phyloP scores from a whole-genome alignment of 2,797 vertebrate genomes.

The Acipenser oxyrinchus region DNA sequence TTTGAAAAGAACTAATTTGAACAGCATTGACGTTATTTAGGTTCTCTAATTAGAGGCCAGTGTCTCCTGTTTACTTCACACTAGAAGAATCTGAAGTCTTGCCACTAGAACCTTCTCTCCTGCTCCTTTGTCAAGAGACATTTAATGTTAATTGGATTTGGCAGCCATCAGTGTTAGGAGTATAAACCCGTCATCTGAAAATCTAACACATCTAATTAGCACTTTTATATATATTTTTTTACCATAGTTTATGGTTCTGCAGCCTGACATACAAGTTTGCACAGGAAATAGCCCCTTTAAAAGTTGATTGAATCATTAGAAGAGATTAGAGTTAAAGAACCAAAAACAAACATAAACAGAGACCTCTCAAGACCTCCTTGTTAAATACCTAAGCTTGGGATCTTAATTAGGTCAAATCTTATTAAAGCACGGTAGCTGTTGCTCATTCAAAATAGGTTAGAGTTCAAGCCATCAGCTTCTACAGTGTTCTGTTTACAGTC shows the following conservation, averaged over 20 bases:
- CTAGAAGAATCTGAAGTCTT: conserved; percentile 4
- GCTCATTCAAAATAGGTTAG: conserved; percentile 27
- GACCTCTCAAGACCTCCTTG: conserved; percentile 27
- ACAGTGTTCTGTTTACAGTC: conserved; percentile 4
- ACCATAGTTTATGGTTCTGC: conserved; percentile 13
- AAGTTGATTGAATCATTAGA: conserved; percentile 18
- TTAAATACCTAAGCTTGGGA: conserved; percentile 28
- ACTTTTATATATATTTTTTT: conserved; percentile 10
- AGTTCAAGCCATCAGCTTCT: conserved; percentile 33
- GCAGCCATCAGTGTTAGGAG: conserved; percentile 39
- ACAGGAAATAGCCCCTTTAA: conserved; percentile 25
- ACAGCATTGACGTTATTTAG: too few relatives aligned
- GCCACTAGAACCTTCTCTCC: background rate
- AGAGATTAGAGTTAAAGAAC: conserved; percentile 28
- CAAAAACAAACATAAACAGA: conserved; percentile 50
- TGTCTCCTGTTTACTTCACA: conserved; percentile 5
- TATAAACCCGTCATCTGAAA: conserved; percentile 46
- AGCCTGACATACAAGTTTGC: conserved; percentile 22
- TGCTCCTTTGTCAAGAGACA: conserved; percentile 11
- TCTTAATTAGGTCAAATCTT: conserved; percentile 55
- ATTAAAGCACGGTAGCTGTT: conserved; percentile 48
- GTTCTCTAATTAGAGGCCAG: conserved; percentile 7
- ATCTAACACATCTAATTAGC: conserved; percentile 43
- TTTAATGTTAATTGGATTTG: conserved; percentile 35
- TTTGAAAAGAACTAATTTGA: too few relatives aligned